Evolutionary conservation across 2,113 vertebrate species (phyloP).

Genomic region (Megatriorchis doriae): DNA sequence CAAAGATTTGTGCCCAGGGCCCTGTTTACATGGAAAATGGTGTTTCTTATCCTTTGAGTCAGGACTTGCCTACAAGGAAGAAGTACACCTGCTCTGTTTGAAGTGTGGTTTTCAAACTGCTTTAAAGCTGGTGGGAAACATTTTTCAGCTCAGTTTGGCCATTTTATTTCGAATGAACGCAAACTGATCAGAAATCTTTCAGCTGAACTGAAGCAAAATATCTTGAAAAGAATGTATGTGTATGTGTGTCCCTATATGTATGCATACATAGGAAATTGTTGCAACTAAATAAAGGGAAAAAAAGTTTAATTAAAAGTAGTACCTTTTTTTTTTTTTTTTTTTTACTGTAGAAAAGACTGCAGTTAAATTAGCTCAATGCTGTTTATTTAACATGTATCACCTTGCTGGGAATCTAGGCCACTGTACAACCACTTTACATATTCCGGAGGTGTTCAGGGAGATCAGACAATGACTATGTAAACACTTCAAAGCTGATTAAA

Average conservation of each 20-base stretch:
- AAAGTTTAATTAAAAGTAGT: not conserved
- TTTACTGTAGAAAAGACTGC: not conserved
- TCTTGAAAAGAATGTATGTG: not conserved
- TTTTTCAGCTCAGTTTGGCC: not conserved
- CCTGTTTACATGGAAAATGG: not conserved
- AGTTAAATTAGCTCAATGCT: not conserved
- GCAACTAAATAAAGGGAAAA: not conserved
- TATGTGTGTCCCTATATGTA: fast-evolving
- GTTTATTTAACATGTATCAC: not conserved
- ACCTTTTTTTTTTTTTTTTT: not conserved
- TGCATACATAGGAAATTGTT: not conserved
- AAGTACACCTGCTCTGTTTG: not conserved
- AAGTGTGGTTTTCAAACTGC: not conserved
- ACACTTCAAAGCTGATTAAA: not conserved
- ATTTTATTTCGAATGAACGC: not conserved
- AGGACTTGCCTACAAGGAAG: not conserved
- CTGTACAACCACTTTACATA: not conserved
- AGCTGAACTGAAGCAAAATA: not conserved
- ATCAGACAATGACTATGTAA: not conserved
- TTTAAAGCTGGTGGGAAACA: not conserved
- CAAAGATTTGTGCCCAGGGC: conserved; percentile 9
- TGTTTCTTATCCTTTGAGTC: not conserved
- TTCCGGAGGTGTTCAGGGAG: not conserved
- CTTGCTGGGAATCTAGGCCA: not conserved
- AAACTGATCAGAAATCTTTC: not conserved